Percentiles rank a stretch among this genome's conserved stretches.
Conservation (phyloP, 2,888 invertebrate genomes). For the Acleris holmiana region DNA sequence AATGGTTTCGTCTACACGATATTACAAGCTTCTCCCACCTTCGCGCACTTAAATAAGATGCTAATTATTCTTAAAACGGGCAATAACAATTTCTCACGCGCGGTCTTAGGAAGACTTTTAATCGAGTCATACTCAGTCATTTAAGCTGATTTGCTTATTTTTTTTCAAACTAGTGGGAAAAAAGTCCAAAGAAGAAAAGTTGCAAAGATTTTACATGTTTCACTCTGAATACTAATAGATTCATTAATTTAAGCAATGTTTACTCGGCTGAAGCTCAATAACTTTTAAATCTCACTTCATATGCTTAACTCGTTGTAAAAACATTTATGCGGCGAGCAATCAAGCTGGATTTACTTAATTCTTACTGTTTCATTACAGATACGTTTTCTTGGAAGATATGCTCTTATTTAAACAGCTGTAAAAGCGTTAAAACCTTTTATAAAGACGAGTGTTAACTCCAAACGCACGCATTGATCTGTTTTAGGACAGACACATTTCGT, state of each 20-base stretch:
- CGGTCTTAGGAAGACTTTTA: constrained; percentile 25
- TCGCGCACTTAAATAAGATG: constrained; percentile 41
- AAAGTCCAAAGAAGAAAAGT: too few species aligned
- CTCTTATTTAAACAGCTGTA: constrained; percentile 2
- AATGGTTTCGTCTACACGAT: constrained; percentile 50
- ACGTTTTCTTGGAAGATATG: not conserved
- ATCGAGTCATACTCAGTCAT: constrained; percentile 7
- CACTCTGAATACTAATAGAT: too few species aligned
- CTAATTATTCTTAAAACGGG: constrained; percentile 45
- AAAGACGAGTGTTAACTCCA: constrained; percentile 22
- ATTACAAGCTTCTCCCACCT: constrained; percentile 39
- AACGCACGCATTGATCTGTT: constrained; percentile 8
- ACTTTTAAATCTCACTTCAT: not conserved
- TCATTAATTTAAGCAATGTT: too few species aligned
- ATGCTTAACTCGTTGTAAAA: not conserved
- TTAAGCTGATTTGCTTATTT: constrained; percentile 11
- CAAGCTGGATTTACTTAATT: too few species aligned
- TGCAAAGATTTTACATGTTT: too few species aligned
- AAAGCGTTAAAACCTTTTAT: constrained; percentile 18
- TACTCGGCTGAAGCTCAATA: too few species aligned
- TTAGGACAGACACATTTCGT: constrained; percentile 7
- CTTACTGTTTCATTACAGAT: not conserved
- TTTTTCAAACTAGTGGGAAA: constrained; percentile 9
- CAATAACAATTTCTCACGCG: constrained; percentile 45
- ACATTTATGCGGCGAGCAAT: too few species aligned